Conservation (phyloP, 1,140 invertebrate genomes). For the Radopholus similis region DNA sequence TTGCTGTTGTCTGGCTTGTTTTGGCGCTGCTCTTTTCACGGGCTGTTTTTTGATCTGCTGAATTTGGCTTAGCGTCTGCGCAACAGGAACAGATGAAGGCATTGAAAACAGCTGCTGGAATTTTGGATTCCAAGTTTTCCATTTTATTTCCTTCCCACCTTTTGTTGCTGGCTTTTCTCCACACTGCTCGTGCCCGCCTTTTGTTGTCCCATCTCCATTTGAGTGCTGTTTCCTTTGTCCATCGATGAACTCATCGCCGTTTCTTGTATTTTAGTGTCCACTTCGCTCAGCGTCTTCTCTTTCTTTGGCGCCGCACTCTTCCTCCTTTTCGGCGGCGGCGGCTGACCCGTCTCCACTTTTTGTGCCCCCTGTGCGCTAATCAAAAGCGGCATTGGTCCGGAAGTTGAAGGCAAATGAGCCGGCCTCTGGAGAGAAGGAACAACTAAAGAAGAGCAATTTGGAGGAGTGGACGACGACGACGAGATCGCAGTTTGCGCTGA, state of each 20-base stretch:
- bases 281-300: background rate
- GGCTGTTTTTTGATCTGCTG: background rate
- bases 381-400: background rate
- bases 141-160: background rate
- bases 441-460: too few species aligned
- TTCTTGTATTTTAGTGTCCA: background rate
- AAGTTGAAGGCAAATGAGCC: too few species aligned
- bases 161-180: background rate
- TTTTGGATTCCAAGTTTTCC: background rate
- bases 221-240: background rate
- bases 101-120: too few species aligned
- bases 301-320: background rate
- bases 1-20: too few species aligned
- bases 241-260: background rate
- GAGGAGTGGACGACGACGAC: background rate
- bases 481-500: background rate
- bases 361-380: background rate
- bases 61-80: background rate
- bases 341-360: background rate
- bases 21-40: background rate
- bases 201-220: background rate
- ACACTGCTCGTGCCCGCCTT: background rate
- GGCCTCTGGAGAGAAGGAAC: too few species aligned
- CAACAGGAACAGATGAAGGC: too few species aligned
- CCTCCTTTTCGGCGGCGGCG: background rate